Evolutionary conservation across 2,113 vertebrate genomes (phyloP), one percentile per base, ranked within the genome.

Genomic region (Lucifuga dentata): DNA sequence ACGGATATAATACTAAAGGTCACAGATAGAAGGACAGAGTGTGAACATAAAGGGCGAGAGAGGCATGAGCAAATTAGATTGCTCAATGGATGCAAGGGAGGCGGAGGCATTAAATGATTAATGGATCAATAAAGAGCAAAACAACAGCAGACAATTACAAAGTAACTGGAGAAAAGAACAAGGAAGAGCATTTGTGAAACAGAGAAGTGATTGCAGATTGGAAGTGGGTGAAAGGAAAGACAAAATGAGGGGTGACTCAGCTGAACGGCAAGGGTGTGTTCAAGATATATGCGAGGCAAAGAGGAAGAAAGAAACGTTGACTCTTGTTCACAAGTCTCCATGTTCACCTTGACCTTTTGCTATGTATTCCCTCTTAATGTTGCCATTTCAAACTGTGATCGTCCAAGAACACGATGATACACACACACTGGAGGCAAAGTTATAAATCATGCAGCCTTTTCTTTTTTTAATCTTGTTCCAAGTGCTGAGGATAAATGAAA

Each of bases 311-410:
- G 32, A 15, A 48, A 1, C 5, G n/a, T 55, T 62, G 1, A 20
- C 21, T 63, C 16, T 29, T 15, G 26, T 17, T 13, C 52, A 57
- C 24, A 41, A 19, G 17, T 44, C 41, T 64, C 44, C 21, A 5
- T 56, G 23, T 61, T 83, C 67, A 58, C 69, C 78, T 80, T 80
- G 67, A 81, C 73, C 76, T 78, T 74, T 67, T 45, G 20, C 48
- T 50, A 23, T 36, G 12, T 46, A 49, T 58, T 35, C 26, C 41
- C 11, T 58, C 43, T 19, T 46, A 24, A 17, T 53, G 60, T 24
- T 33, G 12, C 33, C 70, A 40, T 52, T 56, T 26, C 15, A 12
- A n/a, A 10, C 16, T n/a, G 40, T 29, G 26, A 15, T 61, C 24
- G 16, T 9, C 56, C 15, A 24, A 10, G 66, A 63, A 50, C 38